Evolutionary conservation across 2,888 invertebrate species (phyloP), one percentile per base, ranked within the genome.

Genomic region (Phoenoteleia sp.): DNA sequence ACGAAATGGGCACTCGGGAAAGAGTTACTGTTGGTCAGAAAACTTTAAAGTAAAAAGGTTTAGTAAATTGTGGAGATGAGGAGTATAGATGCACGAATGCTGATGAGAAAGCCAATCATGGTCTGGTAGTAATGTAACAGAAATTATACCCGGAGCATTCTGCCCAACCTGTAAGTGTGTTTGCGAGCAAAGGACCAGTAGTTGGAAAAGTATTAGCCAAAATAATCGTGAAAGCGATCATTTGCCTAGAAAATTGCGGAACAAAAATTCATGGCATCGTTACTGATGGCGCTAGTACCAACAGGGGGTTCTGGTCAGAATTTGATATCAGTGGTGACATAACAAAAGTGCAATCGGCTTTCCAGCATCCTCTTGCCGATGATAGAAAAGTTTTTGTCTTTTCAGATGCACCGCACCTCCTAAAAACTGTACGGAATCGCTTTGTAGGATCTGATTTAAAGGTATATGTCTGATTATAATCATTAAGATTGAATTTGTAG

Each of bases 131-230:
- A 2, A 33, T 33, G 33, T 33, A 33, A 9, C 27, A 27, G 4
- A 27, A 27, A 13, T 49, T 87, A n/a, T 45, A 47, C 19, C 2
- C 33, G 7, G 83, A 80, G 23, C 45, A 56, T 21, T 69, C 56
- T 45, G 71, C 85, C 6, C 87, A 87, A 72, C 86, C 86, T 6
- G 66, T 87, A 33, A 79, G 60, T 52, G 80, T 86, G 13, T 84
- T 87, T 52, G 74, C 86, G 6, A 84, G 79, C n/a, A 71, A 72
- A 58, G 77, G 82, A 0, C 54, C 81, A 11, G 66, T 60, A 25
- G 21, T 1, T 39, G 39, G n/a, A 39, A 15, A 15, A 15, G n/a
- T 15, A 15, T 15, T 39, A 2, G 6, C 39, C 15, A 39, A 39
- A 39, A 3, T 39, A 15, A 39, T 39, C 15, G 15, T 39, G 1